Conservation (phyloP, 1,140 invertebrate genomes). For the Pentalonia nigronervosa region DNA sequence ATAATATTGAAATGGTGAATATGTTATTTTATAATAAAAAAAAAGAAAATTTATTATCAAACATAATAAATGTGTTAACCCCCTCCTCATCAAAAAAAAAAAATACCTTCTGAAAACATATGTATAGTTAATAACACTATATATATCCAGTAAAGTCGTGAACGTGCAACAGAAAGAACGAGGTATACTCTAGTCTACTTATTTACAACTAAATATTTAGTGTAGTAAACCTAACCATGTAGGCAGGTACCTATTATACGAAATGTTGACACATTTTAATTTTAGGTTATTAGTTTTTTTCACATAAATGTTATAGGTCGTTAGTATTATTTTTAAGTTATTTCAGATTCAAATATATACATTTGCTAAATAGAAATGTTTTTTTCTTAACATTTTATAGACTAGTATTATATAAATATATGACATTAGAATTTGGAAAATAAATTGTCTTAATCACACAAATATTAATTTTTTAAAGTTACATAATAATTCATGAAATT, state of each 20-base stretch:
- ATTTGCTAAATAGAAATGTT: neutral
- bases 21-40: neutral
- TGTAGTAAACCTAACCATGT: neutral
- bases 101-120: too few relatives aligned
- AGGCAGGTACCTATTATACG: too few relatives aligned
- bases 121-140: too few relatives aligned
- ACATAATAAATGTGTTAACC: too few relatives aligned
- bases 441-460: neutral
- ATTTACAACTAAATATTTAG: too few relatives aligned
- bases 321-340: neutral
- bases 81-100: too few relatives aligned
- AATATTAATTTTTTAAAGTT: neutral
- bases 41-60: neutral
- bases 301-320: neutral
- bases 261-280: too few relatives aligned
- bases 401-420: neutral
- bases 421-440: neutral
- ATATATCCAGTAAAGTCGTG: too few relatives aligned
- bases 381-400: neutral
- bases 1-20: neutral
- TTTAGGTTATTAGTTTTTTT: neutral
- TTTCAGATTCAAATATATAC: neutral
- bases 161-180: too few relatives aligned
- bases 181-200: too few relatives aligned
- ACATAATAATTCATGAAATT: neutral